A percentile compares a stretch with the other conserved stretches of the same genome.
Conservation (phyloP, 2,888 invertebrate species). For the Penaeus monodon region DNA sequence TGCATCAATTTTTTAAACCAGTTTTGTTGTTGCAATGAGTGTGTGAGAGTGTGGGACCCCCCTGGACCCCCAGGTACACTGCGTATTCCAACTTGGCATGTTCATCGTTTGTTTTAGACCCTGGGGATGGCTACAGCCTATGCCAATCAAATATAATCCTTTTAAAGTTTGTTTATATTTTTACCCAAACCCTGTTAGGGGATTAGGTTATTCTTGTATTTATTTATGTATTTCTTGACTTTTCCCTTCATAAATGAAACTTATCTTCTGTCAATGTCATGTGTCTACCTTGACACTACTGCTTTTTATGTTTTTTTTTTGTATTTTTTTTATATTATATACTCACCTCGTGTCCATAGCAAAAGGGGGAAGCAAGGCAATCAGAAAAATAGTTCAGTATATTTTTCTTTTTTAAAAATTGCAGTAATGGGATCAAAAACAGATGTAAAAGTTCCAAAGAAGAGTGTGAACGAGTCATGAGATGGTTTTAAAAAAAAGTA, state of each 20-base stretch:
- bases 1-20: constrained; percentile 8
- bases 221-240: constrained; percentile 41
- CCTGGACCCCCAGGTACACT: constrained; percentile 29
- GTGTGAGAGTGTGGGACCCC: constrained; percentile 17
- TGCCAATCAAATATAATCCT: constrained; percentile 38
- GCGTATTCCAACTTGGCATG: constrained; percentile 37
- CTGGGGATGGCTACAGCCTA: constrained; percentile 21
- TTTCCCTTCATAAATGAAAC: constrained; percentile 39
- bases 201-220: constrained; percentile 43
- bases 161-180: constrained; percentile 35
- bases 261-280: constrained; percentile 39
- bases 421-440: constrained; percentile 16
- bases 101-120: constrained; percentile 33
- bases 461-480: too few species aligned
- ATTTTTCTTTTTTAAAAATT: neutral
- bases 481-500: neutral
- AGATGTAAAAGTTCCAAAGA: constrained; percentile 4
- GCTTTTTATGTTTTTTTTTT: constrained; percentile 51
- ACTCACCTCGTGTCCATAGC: constrained; percentile 48
- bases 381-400: constrained; percentile 24
- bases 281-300: constrained; percentile 39
- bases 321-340: constrained; percentile 55
- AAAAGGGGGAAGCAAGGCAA: constrained; percentile 57
- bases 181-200: constrained; percentile 24
- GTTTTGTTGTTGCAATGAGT: constrained; percentile 12